Evolutionary conservation across 2,888 invertebrate species (phyloP).

Genomic region (Calliopum simillimum): DNA sequence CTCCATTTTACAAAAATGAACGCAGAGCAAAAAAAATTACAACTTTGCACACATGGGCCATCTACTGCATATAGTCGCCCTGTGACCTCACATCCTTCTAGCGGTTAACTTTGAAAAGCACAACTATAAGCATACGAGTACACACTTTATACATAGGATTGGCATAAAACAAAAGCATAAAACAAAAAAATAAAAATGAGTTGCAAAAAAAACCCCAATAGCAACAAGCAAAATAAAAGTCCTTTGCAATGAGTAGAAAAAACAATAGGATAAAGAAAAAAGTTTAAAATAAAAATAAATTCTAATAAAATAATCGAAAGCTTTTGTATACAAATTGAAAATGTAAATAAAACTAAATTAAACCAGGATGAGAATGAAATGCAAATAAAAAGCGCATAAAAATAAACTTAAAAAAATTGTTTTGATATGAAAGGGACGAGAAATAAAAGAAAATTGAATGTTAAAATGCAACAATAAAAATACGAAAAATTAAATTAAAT

Average conservation of each 20-base stretch:
- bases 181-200: slow-evolving; percentile 30
- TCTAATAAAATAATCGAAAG: slow-evolving; percentile 62
- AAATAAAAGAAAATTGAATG: slow-evolving; percentile 18
- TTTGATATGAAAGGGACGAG: slow-evolving; percentile 47
- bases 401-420: slow-evolving; percentile 15
- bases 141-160: neutral
- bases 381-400: no score
- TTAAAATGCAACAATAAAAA: slow-evolving; percentile 27
- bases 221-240: slow-evolving; percentile 32
- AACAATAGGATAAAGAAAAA: slow-evolving; percentile 26
- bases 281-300: slow-evolving; percentile 16
- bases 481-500: slow-evolving; percentile 37
- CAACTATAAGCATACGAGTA: no score
- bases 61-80: no score
- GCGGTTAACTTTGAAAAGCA: no score
- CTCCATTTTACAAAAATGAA: no score
- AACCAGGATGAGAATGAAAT: slow-evolving; percentile 5
- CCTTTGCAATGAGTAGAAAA: slow-evolving; percentile 32
- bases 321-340: slow-evolving; percentile 62
- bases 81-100: no score
- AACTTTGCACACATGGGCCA: no score
- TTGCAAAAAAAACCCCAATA: slow-evolving; percentile 26
- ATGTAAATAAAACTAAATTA: slow-evolving; percentile 59
- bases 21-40: no score
- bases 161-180: slow-evolving; percentile 28